These are phyloP conservation scores for Anticlea derivata DNA, from an alignment of 2,888 invertebrate genomes.

Conservation along the genomic window DNA sequence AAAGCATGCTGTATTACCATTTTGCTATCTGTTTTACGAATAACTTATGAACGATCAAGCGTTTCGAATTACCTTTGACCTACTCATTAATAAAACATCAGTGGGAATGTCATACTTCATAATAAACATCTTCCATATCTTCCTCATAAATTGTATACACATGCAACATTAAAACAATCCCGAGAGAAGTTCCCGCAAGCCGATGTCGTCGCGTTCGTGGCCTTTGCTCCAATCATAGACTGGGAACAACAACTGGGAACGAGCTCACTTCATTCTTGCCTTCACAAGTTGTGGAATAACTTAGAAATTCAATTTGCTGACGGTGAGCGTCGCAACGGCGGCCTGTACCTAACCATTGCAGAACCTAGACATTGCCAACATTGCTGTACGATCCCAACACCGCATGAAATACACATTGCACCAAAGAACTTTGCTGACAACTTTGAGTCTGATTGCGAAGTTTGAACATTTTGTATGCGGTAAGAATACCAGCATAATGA, in stretches of 20 bases:
- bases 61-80: too few relatives aligned
- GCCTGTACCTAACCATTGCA: constrained; percentile 44
- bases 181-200: constrained; percentile 43
- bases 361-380: constrained; percentile 56
- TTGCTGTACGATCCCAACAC: constrained; percentile 42
- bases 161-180: constrained; percentile 26
- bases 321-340: constrained; percentile 55
- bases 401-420: constrained; percentile 40
- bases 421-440: constrained; percentile 40
- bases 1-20: neutral
- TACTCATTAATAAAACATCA: too few relatives aligned
- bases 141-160: neutral
- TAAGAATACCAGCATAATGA: constrained; percentile 25
- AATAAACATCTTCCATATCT: neutral
- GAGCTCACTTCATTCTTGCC: constrained; percentile 72
- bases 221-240: constrained; percentile 59
- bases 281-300: constrained; percentile 72
- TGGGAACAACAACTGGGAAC: constrained; percentile 67
- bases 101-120: too few relatives aligned
- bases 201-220: constrained; percentile 45
- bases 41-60: neutral
- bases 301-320: constrained; percentile 77
- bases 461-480: constrained; percentile 25
- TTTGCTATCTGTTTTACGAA: neutral
- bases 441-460: constrained; percentile 27